Percentiles rank a stretch among this genome's conserved stretches.
phyloP scores from a whole-genome alignment of 2,888 invertebrate species.

The Creontiades dilutus region DNA sequence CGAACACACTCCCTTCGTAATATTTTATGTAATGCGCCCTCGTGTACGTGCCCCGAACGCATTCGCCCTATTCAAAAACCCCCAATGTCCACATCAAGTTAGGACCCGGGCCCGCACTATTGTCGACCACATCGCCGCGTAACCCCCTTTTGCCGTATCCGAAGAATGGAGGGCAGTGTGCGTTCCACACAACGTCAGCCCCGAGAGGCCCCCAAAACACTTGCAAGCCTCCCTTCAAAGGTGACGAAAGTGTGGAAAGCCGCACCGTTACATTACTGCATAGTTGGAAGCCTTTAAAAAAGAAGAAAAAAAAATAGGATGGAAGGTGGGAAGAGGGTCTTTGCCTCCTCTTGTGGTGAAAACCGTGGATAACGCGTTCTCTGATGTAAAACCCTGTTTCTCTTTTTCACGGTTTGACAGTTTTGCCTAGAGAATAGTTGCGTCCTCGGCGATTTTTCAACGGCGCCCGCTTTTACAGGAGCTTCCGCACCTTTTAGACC shows the following conservation, averaged over 20 bases:
- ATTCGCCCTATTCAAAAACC: background rate
- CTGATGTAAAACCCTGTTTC: slow-evolving; percentile 53
- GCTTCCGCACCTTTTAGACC: slow-evolving; percentile 45
- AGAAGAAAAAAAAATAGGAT: slow-evolving; percentile 33
- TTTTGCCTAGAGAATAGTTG: slow-evolving; percentile 11
- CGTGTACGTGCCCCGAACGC: background rate
- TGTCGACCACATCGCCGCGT: background rate
- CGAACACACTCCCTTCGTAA: slow-evolving; percentile 16
- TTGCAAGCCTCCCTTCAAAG: slow-evolving; percentile 19
- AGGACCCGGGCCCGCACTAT: background rate
- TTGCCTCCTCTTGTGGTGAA: slow-evolving; percentile 46
- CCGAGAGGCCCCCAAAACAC: background rate
- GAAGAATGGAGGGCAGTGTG: slow-evolving; percentile 23
- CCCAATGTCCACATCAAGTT: background rate
- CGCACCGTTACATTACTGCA: slow-evolving; percentile 24
- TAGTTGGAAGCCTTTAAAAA: slow-evolving; percentile 38
- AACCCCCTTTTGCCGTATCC: background rate
- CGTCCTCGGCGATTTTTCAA: background rate
- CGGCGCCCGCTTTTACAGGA: background rate
- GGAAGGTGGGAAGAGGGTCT: background rate
- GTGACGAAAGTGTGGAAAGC: slow-evolving; percentile 54
- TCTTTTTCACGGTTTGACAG: slow-evolving; percentile 56
- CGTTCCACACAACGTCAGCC: slow-evolving; percentile 1
- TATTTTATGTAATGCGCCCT: slow-evolving; percentile 15
- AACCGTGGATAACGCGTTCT: slow-evolving; percentile 51